Percentiles rank a stretch among this genome's conserved stretches.
phyloP scores from a whole-genome alignment of 1,140 invertebrate species.

The Drosophila gunungcola region DNA sequence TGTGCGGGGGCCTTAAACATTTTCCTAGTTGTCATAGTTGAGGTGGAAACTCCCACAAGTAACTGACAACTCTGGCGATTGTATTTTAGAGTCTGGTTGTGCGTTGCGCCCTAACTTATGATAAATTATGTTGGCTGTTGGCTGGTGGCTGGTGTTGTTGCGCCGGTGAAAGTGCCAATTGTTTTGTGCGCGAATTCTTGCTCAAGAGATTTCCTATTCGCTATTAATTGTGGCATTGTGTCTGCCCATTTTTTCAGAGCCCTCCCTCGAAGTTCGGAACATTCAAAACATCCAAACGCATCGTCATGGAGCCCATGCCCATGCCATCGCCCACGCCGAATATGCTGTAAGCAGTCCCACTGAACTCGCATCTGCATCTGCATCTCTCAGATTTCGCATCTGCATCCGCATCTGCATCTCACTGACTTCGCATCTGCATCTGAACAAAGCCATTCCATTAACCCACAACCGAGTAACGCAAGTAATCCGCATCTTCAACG shows the following conservation, averaged over 20 bases:
- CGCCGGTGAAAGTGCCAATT: conserved; percentile 71
- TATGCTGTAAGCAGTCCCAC: conserved; percentile 65
- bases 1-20: conserved; percentile 15
- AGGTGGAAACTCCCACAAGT: conserved; percentile 61
- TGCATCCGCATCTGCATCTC: conserved; percentile 47
- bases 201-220: conserved; percentile 66
- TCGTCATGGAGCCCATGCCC: conserved; percentile 49
- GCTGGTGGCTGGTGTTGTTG: conserved; percentile 38
- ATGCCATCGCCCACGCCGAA: conserved; percentile 53
- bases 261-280: conserved; percentile 15
- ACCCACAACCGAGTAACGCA: conserved; percentile 31
- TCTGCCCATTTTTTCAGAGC: conserved; percentile 39
- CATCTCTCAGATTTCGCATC: conserved; percentile 23
- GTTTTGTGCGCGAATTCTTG: conserved; percentile 68
- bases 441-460: conserved; percentile 64
- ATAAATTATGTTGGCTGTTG: conserved; percentile 69
- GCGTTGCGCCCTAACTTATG: conserved; percentile 61
- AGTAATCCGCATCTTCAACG: conserved; percentile 23
- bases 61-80: conserved; percentile 37
- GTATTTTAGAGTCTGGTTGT: conserved; percentile 27
- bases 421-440: conserved; percentile 40
- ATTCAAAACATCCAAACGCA: conserved; percentile 9
- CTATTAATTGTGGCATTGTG: conserved; percentile 60
- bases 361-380: conserved; percentile 43
- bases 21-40: conserved; percentile 73